Base-by-base conservation (phyloP, 2,113 vertebrate genomes). In the Scalopus aquaticus region DNA sequence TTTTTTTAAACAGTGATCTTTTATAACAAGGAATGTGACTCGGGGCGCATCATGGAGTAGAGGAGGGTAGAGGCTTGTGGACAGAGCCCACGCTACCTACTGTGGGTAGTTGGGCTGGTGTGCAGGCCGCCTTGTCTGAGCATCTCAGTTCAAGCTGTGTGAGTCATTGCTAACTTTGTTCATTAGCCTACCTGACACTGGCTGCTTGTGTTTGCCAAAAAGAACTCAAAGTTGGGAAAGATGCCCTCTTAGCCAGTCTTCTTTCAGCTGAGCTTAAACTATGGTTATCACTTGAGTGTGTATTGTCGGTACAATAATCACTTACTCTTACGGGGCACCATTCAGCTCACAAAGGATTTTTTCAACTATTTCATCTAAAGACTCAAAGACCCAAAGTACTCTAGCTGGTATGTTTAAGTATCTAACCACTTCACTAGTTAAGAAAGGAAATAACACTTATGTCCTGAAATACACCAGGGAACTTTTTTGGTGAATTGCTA, bases 351-450 rank as follows among this genome's bases (percentile, higher is more conserved):
- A 94, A 92, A 96, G 35, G 76, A 65, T 94, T 90, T 82, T 77
- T 84, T 56, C 62, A 80, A 83, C 42, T 80, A 69, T 78, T 84
- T 88, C 60, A 67, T 76, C 56, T 67, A 64, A 82, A 93, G 69
- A 79, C 44, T 72, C 76, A 87, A 81, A 94, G 73, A 91, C 6
- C 65, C 83, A 87, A 83, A 92, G 67, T 73, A 88, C 42, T 84
- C 72, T 67, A 73, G 44, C n/a, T 56, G 44, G 76, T 72, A 42
- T 39, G 30, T 37, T 77, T 67, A 94, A 93, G 94, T 51, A 51
- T 67, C 76, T 81, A 76, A n/a, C 83, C 84, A 93, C 67, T 95
- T 96, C 22, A 90, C 91, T 69, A 81, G 76, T 67, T 92, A 89
- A 93, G 35, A 95, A 92, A 93, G 26, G 42, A 80, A 93, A 85